Base-by-base conservation (phyloP, 1,140 invertebrate species). In the Drosophila takahashii region DNA sequence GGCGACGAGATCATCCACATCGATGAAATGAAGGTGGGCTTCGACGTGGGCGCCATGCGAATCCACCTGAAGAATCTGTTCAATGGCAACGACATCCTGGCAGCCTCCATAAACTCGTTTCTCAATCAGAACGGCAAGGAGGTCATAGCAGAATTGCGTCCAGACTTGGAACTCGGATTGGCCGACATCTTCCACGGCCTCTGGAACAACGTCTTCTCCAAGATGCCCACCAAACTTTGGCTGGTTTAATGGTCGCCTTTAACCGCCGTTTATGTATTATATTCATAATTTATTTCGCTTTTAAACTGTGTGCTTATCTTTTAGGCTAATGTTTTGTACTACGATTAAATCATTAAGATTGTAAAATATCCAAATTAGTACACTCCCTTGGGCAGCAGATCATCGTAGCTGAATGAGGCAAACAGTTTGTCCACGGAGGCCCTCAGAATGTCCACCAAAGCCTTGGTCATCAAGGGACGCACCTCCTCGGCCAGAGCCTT, bases 71-170 rank as follows among this genome's bases (percentile, higher is more conserved):
- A 92, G 39, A 93, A 94, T 81, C 90, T 94, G 0, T 94, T 94
- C 69, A 93, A 94, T 58, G 93, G 93, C 22, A 94, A 94, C 71
- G 92, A 93, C 71, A 93, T 94, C 53, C 77, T 94, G 53, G 93
- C 84, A 4, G 77, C 90, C 7, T 92, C 92, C 1, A 92, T 92
- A 9, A 91, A 92, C 45, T 62, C 78, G 69, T 97, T 97, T 89
- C 92, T 97, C 11, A 97, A 97, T 92, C 96, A 96, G 83, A 97
- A 97, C 79, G 94, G 96, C 0, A 95, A 96, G 26, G 96, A 97
- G 86, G 96, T 97, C 41, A 96, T 97, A 45, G 94, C 95, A 18
- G 96, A 97, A 92, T 96, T 97, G 94, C 94, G 95, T 90, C 96
- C 96, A 2, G 96, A 96, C 3, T 95, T 96, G 0, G 94, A 95